Conservation (phyloP, 2,113 vertebrate genomes). For the Indicator indicator region DNA sequence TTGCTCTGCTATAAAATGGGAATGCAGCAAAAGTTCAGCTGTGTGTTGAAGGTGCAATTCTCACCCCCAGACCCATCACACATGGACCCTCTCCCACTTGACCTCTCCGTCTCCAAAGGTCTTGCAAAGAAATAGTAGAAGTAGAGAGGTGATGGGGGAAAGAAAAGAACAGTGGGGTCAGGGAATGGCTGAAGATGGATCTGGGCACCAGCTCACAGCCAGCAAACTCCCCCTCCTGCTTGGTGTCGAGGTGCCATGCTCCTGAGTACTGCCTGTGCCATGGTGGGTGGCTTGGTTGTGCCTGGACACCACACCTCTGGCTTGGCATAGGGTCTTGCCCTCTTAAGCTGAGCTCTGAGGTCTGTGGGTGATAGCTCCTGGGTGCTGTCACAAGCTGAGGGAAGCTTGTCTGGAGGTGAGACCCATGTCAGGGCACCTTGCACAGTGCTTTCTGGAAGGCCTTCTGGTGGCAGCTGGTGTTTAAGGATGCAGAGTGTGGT, state of each 20-base stretch:
- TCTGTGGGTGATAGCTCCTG: background rate
- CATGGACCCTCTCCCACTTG: rapidly evolving
- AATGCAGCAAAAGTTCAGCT: too few species aligned
- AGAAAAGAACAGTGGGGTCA: background rate
- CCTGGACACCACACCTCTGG: background rate
- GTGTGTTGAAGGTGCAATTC: background rate
- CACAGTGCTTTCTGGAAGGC: background rate
- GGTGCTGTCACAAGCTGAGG: background rate
- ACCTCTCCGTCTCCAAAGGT: too few species aligned
- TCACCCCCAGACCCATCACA: too few species aligned
- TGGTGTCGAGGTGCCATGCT: rapidly evolving
- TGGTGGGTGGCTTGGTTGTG: rapidly evolving
- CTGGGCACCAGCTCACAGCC: background rate
- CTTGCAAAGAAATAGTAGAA: background rate
- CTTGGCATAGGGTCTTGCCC: background rate
- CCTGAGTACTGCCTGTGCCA: rapidly evolving
- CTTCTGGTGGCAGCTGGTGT: background rate
- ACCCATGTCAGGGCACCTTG: background rate
- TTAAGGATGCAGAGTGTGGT: rapidly evolving
- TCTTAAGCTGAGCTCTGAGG: background rate
- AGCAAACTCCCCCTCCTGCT: background rate
- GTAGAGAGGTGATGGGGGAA: background rate
- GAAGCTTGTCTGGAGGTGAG: background rate
- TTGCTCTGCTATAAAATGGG: too few species aligned
- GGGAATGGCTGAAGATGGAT: background rate